phyloP scores from a whole-genome alignment of 1,140 invertebrate genomes.

The Drosophila persimilis region DNA sequence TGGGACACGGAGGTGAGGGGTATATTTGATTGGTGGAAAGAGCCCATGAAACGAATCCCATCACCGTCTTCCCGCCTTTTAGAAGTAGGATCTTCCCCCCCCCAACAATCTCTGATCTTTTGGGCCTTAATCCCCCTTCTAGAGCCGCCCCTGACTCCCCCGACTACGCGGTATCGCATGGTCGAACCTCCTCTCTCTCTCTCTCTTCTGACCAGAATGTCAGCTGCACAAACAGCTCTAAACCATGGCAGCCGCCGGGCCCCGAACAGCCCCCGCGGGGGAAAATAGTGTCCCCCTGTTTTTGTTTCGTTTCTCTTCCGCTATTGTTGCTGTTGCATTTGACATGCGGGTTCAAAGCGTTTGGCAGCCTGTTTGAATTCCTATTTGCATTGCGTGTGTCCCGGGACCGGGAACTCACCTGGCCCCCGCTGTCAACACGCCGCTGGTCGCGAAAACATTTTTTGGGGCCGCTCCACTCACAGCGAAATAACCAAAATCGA shows the following conservation, averaged over 20 bases:
- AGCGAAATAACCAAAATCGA: slow-evolving; percentile 8
- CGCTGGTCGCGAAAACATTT: slow-evolving; percentile 43
- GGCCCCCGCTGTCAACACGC: slow-evolving; percentile 46
- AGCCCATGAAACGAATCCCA: no score
- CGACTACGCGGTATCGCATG: no score
- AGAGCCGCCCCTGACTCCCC: no score
- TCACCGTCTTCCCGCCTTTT: no score
- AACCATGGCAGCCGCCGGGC: slow-evolving; percentile 34
- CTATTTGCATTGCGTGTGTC: slow-evolving; percentile 59
- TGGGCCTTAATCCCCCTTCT: no score
- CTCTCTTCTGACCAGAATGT: slow-evolving; percentile 54
- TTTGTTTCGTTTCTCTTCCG: slow-evolving; percentile 1
- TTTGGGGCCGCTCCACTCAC: slow-evolving; percentile 8
- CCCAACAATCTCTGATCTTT: no score
- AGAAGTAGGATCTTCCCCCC: no score
- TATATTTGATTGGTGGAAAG: not conserved
- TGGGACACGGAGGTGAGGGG: not conserved
- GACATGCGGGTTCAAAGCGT: slow-evolving; percentile 65
- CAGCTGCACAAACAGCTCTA: slow-evolving; percentile 66
- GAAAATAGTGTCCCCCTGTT: slow-evolving; percentile 7
- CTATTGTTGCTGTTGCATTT: slow-evolving; percentile 25
- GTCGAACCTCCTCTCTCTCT: no score
- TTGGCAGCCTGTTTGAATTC: slow-evolving; percentile 66
- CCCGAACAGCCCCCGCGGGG: slow-evolving; percentile 1
- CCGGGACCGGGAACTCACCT: slow-evolving; percentile 29